Percentiles rank a stretch among this genome's conserved stretches.
phyloP scores from a whole-genome alignment of 2,113 vertebrate species.

The Aythya baeri region DNA sequence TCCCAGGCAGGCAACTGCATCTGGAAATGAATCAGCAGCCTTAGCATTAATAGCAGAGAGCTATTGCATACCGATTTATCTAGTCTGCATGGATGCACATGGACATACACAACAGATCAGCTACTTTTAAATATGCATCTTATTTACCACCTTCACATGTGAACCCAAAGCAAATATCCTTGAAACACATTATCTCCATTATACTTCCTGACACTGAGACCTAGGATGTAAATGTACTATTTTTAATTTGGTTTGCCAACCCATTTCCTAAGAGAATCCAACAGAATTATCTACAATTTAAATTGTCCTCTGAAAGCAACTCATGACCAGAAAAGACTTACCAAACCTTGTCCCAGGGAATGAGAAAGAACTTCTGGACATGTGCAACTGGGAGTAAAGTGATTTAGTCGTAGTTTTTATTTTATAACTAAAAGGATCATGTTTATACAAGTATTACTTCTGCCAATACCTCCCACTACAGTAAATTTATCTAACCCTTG shows the following conservation, averaged over 20 bases:
- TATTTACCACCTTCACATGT: background rate
- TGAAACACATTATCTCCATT: background rate
- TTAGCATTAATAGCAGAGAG: background rate
- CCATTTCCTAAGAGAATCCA: background rate
- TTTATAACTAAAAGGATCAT: slow-evolving; percentile 58
- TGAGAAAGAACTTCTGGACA: slow-evolving; percentile 32
- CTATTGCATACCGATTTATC: background rate
- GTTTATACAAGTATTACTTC: slow-evolving; percentile 54
- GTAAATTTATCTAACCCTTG: slow-evolving; percentile 66
- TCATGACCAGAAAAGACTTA: background rate
- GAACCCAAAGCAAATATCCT: background rate
- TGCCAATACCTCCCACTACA: slow-evolving; percentile 64
- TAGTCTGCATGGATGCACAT: background rate
- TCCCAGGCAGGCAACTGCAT: background rate
- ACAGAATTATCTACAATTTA: slow-evolving; percentile 1
- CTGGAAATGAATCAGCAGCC: background rate
- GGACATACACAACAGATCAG: background rate
- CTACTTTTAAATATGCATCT: background rate
- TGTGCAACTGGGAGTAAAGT: slow-evolving; percentile 16
- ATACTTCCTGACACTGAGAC: background rate
- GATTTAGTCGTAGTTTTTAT: slow-evolving; percentile 42
- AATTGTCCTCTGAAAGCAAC: background rate
- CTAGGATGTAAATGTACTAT: background rate
- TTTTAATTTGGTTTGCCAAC: background rate
- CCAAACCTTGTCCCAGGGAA: background rate